Percentiles rank a stretch among this genome's conserved stretches.
These are phyloP conservation scores for Merops nubicus DNA, from an alignment of 2,113 vertebrate genomes.

Conservation along the genomic window DNA sequence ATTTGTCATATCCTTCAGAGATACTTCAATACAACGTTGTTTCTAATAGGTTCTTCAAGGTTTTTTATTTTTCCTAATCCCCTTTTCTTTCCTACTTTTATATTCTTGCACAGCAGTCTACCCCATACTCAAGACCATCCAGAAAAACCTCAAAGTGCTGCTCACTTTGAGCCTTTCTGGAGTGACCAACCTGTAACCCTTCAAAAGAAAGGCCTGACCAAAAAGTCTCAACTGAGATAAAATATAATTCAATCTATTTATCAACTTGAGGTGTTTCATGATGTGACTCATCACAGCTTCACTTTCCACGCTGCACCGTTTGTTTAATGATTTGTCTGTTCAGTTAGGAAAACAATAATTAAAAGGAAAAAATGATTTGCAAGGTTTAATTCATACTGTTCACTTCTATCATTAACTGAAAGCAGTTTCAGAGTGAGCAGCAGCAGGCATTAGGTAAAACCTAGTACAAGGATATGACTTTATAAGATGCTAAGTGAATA, in stretches of 20 bases:
- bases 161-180: background rate
- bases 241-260: background rate
- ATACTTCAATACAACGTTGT: background rate
- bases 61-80: background rate
- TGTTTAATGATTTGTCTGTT: background rate
- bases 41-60: background rate
- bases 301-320: background rate
- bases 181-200: background rate
- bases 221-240: background rate
- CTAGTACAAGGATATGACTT: background rate
- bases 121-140: background rate
- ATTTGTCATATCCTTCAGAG: background rate
- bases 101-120: background rate
- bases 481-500: background rate
- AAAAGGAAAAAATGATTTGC: background rate
- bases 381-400: background rate
- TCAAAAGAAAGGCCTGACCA: background rate
- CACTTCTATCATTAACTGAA: background rate
- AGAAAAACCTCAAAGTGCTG: background rate
- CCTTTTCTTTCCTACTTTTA: background rate
- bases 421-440: background rate
- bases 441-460: background rate
- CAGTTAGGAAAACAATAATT: background rate
- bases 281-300: background rate
- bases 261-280: background rate